Percentiles rank a stretch among this genome's conserved stretches.
phyloP scores from a whole-genome alignment of 2,113 vertebrate species.

The Hippocampus mohnikei region DNA sequence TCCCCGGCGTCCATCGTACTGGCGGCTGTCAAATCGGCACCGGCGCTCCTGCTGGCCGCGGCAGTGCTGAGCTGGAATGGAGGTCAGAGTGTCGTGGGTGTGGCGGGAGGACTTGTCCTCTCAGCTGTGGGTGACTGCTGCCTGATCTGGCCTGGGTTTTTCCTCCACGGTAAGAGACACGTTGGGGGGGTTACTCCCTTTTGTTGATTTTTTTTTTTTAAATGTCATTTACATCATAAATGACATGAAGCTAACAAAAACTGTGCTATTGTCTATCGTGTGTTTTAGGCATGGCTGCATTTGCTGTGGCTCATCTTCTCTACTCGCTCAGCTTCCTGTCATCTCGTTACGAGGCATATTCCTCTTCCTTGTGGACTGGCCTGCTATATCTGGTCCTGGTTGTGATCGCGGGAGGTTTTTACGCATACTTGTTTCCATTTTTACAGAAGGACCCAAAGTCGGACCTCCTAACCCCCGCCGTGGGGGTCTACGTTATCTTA shows the following conservation, averaged over 20 bases:
- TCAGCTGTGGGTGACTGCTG: slow-evolving; percentile 78
- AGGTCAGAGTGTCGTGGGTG: slow-evolving; percentile 56
- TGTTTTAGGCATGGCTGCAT: slow-evolving; percentile 76
- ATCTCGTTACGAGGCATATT: slow-evolving; percentile 32
- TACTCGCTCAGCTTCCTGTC: slow-evolving; percentile 75
- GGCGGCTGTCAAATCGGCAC: slow-evolving; percentile 75
- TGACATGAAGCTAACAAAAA: neutral
- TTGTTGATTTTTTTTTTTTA: neutral
- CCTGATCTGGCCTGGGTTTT: slow-evolving; percentile 78
- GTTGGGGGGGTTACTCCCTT: neutral
- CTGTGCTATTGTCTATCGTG: neutral
- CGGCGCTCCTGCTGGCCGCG: slow-evolving; percentile 63
- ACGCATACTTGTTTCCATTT: slow-evolving; percentile 58
- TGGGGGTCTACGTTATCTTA: slow-evolving; percentile 59
- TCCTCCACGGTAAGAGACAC: slow-evolving; percentile 61
- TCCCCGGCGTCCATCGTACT: slow-evolving; percentile 49
- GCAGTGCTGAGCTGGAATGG: slow-evolving; percentile 69
- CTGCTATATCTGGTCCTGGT: slow-evolving; percentile 41
- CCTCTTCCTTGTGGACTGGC: slow-evolving; percentile 44
- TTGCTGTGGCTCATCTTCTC: slow-evolving; percentile 73
- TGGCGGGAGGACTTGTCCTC: slow-evolving; percentile 70
- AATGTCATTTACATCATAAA: neutral
- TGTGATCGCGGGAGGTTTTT: slow-evolving; percentile 13
- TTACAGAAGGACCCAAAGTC: slow-evolving; percentile 51
- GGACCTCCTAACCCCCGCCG: slow-evolving; percentile 48